Conservation (phyloP, 1,140 invertebrate species). For the Trichonephila inaurata region DNA sequence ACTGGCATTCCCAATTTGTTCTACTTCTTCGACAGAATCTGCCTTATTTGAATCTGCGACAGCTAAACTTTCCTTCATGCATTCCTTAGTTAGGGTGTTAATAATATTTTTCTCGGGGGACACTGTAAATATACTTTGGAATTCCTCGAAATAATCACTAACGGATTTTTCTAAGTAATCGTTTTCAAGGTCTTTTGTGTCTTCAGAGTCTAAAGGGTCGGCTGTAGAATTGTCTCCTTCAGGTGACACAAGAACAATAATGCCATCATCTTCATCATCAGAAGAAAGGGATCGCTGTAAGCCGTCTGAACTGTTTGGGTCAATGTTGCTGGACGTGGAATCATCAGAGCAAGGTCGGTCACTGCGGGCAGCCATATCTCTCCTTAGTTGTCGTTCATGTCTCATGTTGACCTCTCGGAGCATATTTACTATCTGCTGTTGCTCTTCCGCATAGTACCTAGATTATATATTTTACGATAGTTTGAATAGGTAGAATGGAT, state of each 20-base stretch:
- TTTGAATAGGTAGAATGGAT: no score
- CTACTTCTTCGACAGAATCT: background rate
- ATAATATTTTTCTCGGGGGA: conserved; percentile 50
- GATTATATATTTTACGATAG: background rate
- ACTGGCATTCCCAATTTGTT: background rate
- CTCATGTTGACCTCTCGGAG: conserved; percentile 53
- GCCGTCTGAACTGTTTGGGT: background rate
- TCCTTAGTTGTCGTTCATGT: conserved; percentile 46
- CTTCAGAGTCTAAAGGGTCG: background rate
- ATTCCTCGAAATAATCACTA: conserved; percentile 53
- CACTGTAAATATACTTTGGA: conserved; percentile 56
- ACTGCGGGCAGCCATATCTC: background rate
- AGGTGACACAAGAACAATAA: conserved; percentile 21
- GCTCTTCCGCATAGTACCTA: conserved; percentile 56
- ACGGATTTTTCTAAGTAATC: conserved; percentile 39
- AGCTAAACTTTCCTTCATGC: background rate
- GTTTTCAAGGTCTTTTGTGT: no score
- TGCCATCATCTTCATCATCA: conserved; percentile 51
- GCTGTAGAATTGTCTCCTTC: background rate
- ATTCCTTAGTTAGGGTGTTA: conserved; percentile 33
- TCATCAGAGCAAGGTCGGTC: background rate
- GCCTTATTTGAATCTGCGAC: background rate
- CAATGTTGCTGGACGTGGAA: background rate
- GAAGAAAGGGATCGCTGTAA: background rate
- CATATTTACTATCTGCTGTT: conserved; percentile 55